A percentile compares a stretch with the other conserved stretches of the same genome.
Conservation (phyloP, 35 echinoderm and acorn worm genomes). For the Ophioderma brevispina region DNA sequence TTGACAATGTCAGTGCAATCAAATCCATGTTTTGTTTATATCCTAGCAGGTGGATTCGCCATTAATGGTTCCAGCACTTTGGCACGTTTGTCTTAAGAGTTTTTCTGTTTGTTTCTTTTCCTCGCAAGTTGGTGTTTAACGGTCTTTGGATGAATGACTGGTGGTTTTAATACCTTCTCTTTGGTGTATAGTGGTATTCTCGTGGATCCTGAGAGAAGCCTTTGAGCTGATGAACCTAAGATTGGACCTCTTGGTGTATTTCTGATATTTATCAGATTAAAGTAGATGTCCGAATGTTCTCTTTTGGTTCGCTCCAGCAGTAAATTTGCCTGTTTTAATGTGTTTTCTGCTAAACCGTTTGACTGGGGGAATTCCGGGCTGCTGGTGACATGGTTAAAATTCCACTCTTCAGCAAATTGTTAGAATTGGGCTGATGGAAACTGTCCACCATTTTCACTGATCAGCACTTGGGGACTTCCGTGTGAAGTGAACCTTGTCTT, state of each 20-base stretch:
- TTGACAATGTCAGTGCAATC: background rate
- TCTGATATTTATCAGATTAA: background rate
- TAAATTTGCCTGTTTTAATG: conserved; percentile 12
- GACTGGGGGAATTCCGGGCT: too few species aligned
- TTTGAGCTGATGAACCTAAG: conserved; percentile 7
- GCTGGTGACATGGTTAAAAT: too few species aligned
- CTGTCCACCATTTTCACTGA: background rate
- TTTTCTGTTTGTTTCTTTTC: conserved; percentile 12
- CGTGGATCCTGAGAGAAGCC: background rate
- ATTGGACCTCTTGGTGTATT: background rate
- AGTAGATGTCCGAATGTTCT: conserved; percentile 19
- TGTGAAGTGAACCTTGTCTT: background rate
- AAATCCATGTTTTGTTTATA: background rate
- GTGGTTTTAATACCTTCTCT: background rate
- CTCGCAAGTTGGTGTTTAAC: background rate
- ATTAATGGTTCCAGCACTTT: background rate
- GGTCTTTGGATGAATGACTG: background rate
- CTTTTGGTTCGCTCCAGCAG: conserved; percentile 1
- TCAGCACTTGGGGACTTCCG: background rate
- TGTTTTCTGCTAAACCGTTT: too few species aligned
- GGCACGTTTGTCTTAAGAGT: background rate
- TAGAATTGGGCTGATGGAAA: background rate
- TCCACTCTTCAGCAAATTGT: background rate
- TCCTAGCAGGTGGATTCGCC: background rate
- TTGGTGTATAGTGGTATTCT: background rate